Conservation (phyloP, 2,888 invertebrate genomes). For the Agapetus fuscipes region DNA sequence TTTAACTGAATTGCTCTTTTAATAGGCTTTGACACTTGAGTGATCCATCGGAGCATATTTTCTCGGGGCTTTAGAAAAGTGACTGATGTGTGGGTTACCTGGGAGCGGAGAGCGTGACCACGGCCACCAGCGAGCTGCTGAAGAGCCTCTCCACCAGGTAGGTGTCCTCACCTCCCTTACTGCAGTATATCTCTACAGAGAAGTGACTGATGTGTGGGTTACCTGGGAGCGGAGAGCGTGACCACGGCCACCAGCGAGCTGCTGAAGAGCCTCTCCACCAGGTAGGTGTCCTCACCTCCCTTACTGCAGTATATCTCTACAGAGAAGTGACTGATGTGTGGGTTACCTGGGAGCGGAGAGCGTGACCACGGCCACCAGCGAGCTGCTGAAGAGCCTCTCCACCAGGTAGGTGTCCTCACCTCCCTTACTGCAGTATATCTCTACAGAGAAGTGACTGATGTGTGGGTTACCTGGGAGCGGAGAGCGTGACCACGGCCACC, state of each 20-base stretch:
- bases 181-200: conserved; percentile 85
- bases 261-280: conserved; percentile 93
- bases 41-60: too few species aligned
- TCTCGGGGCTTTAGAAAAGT: too few species aligned
- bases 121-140: conserved; percentile 92
- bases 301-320: conserved; percentile 82
- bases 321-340: too few species aligned
- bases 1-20: too few species aligned
- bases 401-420: conserved; percentile 83
- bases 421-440: conserved; percentile 79
- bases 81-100: too few species aligned
- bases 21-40: too few species aligned
- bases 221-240: conserved; percentile 81
- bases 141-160: conserved; percentile 93
- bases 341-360: conserved; percentile 83
- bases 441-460: too few species aligned
- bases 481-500: conserved; percentile 87
- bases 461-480: conserved; percentile 86
- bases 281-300: conserved; percentile 73
- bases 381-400: conserved; percentile 94
- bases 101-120: conserved; percentile 86
- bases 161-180: conserved; percentile 72
- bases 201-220: too few species aligned
- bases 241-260: conserved; percentile 95
- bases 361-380: conserved; percentile 91